Evolutionary conservation across 1,140 invertebrate species (phyloP).

Genomic region (Trichomalopsis sarcophagae): DNA sequence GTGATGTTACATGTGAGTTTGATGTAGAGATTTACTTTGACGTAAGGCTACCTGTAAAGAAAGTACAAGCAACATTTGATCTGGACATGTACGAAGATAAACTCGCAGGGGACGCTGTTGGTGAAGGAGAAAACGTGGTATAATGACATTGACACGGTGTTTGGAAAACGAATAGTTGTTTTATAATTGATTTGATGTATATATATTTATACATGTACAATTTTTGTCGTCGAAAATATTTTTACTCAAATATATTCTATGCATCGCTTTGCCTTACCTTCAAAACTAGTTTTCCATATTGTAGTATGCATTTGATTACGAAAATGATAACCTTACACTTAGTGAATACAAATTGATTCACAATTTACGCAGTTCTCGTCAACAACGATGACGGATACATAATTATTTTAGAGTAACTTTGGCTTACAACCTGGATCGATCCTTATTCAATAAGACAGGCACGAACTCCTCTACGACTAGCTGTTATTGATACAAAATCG

Average conservation of each 20-base stretch:
- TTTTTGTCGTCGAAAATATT: constrained; percentile 35
- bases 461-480: background rate
- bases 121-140: background rate
- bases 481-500: background rate
- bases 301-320: background rate
- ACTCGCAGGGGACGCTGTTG: background rate
- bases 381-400: background rate
- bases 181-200: constrained; percentile 39
- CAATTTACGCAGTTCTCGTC: background rate
- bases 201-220: constrained; percentile 36
- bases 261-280: too few species aligned
- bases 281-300: constrained; percentile 3
- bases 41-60: background rate
- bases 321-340: too few species aligned
- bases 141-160: constrained; percentile 6
- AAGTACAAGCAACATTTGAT: background rate
- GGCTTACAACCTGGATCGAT: background rate
- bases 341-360: too few species aligned
- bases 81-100: background rate
- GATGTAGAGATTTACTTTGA: background rate
- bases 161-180: constrained; percentile 36
- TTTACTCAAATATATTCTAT: constrained; percentile 9
- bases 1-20: background rate
- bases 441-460: background rate
- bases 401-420: background rate